Evolutionary conservation across 2,797 vertebrate species (phyloP).

Genomic region (Prionace glauca): DNA sequence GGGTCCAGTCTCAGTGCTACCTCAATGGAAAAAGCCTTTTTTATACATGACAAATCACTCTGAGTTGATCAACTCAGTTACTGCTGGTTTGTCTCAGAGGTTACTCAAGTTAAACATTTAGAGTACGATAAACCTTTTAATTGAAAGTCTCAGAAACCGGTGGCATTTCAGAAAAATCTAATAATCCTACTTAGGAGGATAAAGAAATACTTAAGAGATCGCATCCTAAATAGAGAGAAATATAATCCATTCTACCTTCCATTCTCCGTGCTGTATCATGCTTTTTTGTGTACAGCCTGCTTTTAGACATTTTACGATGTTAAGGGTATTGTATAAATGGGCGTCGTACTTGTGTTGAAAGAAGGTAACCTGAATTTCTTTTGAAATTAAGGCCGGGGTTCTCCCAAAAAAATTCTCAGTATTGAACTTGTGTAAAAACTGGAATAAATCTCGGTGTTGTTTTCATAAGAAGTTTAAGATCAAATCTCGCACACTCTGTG

Average conservation of each 20-base stretch:
- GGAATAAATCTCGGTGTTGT: no score
- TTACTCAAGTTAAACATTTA: neutral
- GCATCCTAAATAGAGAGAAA: neutral
- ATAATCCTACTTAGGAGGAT: neutral
- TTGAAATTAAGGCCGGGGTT: neutral
- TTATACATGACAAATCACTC: neutral
- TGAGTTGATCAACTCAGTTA: neutral
- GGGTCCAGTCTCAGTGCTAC: neutral
- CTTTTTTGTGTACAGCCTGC: neutral
- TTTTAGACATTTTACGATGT: neutral
- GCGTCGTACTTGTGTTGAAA: no score
- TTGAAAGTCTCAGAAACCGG: neutral
- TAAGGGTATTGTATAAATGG: neutral
- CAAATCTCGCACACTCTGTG: no score
- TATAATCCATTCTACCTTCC: neutral
- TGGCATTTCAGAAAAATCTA: neutral
- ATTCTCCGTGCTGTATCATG: neutral
- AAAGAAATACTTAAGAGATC: neutral
- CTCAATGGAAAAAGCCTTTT: neutral
- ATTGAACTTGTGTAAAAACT: no score
- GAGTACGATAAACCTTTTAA: neutral
- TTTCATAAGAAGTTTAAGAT: no score
- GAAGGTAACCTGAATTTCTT: neutral
- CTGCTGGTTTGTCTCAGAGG: neutral
- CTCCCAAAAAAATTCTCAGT: no score